Evolutionary conservation across 2,888 invertebrate genomes (phyloP), one percentile per base, ranked within the genome.

Genomic region (Euphydryas editha): DNA sequence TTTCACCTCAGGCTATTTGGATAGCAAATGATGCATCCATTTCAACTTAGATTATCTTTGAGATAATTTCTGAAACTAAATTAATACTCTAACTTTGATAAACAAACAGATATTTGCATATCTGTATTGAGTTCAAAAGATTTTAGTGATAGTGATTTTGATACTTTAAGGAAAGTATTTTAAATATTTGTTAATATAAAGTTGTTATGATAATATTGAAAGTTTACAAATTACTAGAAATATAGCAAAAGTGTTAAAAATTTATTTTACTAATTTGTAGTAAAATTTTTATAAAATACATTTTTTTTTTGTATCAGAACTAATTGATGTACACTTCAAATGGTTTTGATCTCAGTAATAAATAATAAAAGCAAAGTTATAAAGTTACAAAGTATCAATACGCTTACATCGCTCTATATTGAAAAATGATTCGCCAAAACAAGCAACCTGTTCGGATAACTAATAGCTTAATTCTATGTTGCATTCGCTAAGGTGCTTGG

Each of bases 401-500:
- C 44, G 36, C 13, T 44, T 42, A 2, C n/a, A 20, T 18, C 39
- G 55, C 44, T 21, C 61, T 68, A 68, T 36, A 54, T 54, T 36
- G 60, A 37, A 54, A 62, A 59, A 68, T 58, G 59, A 57, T 84
- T 87, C 81, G 78, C 77, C 80, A 85, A 88, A 90, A 84, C 79
- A 76, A 81, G 76, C 77, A 78, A 82, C 78, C 81, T 82, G 84
- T 77, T 79, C 75, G 84, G 83, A 91, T 92, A 91, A 92, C 83
- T 92, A 92, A 92, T 92, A 92, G 91, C 92, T 92, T 92, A 92
- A 92, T 92, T 90, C 84, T 73, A 92, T 77, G 87, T 85, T 90
- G 76, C 73, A 73, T 77, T 75, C 73, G 72, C 71, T 75, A 81
- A 92, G 90, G 92, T 92, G 92, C 82, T 85, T 88, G 84, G 78